phyloP scores from a whole-genome alignment of 2,888 invertebrate species.

The Nemotelus pantherinus region DNA sequence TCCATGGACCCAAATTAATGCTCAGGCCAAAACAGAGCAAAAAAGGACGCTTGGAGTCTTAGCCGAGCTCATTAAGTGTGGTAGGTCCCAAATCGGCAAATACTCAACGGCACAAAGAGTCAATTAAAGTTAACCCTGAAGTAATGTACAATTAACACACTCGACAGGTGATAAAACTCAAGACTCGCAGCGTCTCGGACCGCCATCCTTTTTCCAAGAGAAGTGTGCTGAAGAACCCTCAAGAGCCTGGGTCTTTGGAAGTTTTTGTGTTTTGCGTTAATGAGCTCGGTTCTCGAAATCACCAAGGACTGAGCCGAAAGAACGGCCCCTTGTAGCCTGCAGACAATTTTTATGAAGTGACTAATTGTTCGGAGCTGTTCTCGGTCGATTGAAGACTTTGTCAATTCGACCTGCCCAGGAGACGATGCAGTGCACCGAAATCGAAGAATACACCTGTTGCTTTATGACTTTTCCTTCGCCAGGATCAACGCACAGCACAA shows the following conservation, averaged over 20 bases:
- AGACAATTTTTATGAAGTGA: constrained; percentile 22
- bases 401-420: not conserved
- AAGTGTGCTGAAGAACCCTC: constrained; percentile 13
- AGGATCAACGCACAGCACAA: constrained; percentile 3
- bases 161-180: constrained; percentile 33
- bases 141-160: constrained; percentile 31
- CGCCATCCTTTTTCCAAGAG: not conserved
- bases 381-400: not conserved
- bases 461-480: not conserved
- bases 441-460: constrained; percentile 23
- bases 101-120: not conserved
- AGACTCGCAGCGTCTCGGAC: constrained; percentile 7
- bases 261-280: not conserved
- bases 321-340: not conserved
- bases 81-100: constrained; percentile 5
- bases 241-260: not conserved
- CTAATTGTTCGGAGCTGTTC: constrained; percentile 16
- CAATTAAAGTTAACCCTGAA: constrained; percentile 18
- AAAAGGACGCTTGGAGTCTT: not conserved
- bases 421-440: not conserved
- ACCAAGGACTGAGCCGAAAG: constrained; percentile 10
- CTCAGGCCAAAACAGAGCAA: not conserved
- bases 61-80: not conserved
- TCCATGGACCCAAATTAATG: not conserved
- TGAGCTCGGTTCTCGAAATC: constrained; percentile 15